Base-by-base conservation (phyloP, 1,140 invertebrate species). In the Lysiphlebus fabarum region DNA sequence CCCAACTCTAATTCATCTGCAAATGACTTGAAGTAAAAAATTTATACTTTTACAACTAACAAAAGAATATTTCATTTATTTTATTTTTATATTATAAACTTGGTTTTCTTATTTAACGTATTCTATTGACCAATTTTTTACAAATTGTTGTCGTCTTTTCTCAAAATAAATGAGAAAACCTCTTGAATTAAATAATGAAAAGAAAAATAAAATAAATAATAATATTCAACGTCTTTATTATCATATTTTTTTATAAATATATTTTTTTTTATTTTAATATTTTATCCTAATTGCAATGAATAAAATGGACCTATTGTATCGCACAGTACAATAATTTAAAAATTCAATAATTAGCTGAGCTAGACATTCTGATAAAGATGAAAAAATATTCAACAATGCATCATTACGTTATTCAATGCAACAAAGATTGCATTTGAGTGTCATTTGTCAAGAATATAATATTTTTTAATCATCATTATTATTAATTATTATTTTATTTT, bases 21-120 rank as follows among this genome's bases (percentile, higher is more conserved):
- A 53, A 59, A 17, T 45, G 40, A 53, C 36, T 43, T 38, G 57
- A 53, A 43, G 41, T 59, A 59, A 59, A 59, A n/a, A 49, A 53
- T 59, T 59, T 53, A 53, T 59, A 38, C 57, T 59, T 10, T 38
- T 40, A 48, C 10, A 59, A 59, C 49, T 59, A 59, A 53, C 57
- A 59, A 59, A 53, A 59, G 57, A 49, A 50, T 58, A n/a, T 58
- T 40, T 1, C 38, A 7, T 11, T 4, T 40, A 1, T 11, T 11
- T 7, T 8, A 11, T 34, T 36, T 34, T 38, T 36, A 37, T 36
- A 12, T 36, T 12, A 11, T 11, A 51, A 51, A n/a, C 38, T 51
- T 51, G 38, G 36, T 34, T 51, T 26, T 11, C 11, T 26, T 51
- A 51, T 11, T 51, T n/a, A 37, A n/a, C 36, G 17, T 51, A 51